These are phyloP conservation scores for Morone chrysops DNA, from an alignment of 2,113 vertebrate species.

Conservation along the genomic window DNA sequence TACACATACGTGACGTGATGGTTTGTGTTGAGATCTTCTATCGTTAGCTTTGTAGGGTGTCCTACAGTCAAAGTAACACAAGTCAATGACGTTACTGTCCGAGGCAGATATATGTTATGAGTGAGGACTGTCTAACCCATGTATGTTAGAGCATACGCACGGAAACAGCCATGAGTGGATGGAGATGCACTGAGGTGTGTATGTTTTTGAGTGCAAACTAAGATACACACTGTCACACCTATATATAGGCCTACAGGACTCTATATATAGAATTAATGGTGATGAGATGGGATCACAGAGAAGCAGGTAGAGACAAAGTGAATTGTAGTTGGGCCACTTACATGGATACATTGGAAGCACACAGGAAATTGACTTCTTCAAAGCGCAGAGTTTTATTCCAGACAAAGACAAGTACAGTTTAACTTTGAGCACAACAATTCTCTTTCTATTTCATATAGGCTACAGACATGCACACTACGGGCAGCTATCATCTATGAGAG, in stretches of 20 bases:
- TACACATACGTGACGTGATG: conserved; percentile 18
- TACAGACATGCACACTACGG: conserved; percentile 68
- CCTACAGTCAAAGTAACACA: conserved; percentile 8
- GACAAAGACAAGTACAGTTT: conserved; percentile 79
- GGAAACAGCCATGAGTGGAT: conserved; percentile 47
- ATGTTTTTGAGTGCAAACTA: conserved; percentile 14
- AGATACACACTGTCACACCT: conserved; percentile 49
- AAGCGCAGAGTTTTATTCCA: conserved; percentile 83
- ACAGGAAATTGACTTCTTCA: conserved; percentile 80
- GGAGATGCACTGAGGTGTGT: conserved; percentile 46
- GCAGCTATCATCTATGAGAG: conserved; percentile 10
- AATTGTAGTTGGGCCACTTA: conserved; percentile 78
- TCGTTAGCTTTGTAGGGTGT: background rate
- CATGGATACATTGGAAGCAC: conserved; percentile 77
- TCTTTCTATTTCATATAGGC: conserved; percentile 32
- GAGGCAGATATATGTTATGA: conserved; percentile 23
- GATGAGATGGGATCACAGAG: conserved; percentile 64
- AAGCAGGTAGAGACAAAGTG: conserved; percentile 72
- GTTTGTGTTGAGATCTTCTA: background rate
- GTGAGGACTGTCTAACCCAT: conserved; percentile 2
- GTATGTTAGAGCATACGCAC: conserved; percentile 41
- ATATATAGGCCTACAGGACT: conserved; percentile 63
- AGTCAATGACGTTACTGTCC: conserved; percentile 19
- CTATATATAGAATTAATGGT: conserved; percentile 61
- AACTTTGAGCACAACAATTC: conserved; percentile 61